Evolutionary conservation across 2,888 invertebrate genomes (phyloP), one percentile per base, ranked within the genome.

Genomic region (Plebejus argus): DNA sequence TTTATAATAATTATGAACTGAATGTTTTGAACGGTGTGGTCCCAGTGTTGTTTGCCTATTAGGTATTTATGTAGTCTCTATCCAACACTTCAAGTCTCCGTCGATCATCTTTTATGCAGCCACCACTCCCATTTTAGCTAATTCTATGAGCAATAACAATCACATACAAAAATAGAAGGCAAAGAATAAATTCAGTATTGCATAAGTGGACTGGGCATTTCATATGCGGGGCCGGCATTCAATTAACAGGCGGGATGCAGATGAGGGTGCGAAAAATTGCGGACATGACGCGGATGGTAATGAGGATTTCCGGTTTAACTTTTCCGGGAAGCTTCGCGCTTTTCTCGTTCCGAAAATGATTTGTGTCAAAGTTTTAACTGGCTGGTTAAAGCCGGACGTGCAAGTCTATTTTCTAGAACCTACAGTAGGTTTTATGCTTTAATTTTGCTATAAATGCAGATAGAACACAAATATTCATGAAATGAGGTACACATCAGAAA

Each of bases 151-250:
- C 23, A 23, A 66, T 12, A 66, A 66, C 20, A 66, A 15, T 4
- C 23, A 66, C 15, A 28, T 15, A 66, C 66, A 28, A 23, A 61
- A 23, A 61, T 66, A 28, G 28, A 15, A 33, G 1, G 15, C 0
- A 6, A 66, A 66, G 28, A 66, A 66, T 66, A 66, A 23, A 61
- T 61, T 66, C 28, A 28, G 28, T 15, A 23, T 61, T 15, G 72
- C 56, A 77, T 45, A 45, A 72, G 8, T 72, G n/a, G 77, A 77
- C 72, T 71, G 76, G 78, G 72, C 78, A 79, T 79, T 79, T 79
- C 78, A 79, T 76, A 81, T 79, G 79, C 79, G 76, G 79, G 79
- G 79, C 79, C 79, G 81, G 79, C 79, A 78, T 80, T 79, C 81
- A 81, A 81, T 81, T 81, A 80, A 81, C 80, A 76, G 74, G 72